These are phyloP conservation scores for Callipepla californica DNA, from an alignment of 2,113 vertebrate species.

Conservation along the genomic window DNA sequence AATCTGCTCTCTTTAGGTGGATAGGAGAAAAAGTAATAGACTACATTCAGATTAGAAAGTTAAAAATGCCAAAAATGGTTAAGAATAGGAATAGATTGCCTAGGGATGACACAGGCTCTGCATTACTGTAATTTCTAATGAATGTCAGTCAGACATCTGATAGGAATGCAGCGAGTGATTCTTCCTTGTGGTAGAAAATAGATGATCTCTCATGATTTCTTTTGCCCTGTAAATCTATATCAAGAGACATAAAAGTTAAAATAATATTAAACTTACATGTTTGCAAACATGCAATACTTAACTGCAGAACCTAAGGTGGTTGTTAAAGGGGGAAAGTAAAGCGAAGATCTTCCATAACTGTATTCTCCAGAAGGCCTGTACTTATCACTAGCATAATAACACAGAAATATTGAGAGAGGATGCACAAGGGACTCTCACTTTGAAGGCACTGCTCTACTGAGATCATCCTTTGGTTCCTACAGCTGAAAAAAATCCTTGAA, in stretches of 20 bases:
- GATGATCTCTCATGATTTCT: not conserved
- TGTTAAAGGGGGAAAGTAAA: not conserved
- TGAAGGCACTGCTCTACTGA: not conserved
- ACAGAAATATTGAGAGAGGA: not conserved
- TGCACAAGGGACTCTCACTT: not conserved
- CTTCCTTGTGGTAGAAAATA: not conserved
- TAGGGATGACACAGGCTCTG: not conserved
- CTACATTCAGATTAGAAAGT: not conserved
- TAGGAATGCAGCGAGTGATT: not conserved
- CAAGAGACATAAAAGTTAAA: not conserved
- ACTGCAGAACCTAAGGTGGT: not conserved
- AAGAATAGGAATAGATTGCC: not conserved
- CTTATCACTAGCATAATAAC: not conserved
- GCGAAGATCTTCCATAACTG: not conserved
- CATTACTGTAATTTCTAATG: not conserved
- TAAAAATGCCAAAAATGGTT: not conserved
- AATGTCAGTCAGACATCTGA: not conserved
- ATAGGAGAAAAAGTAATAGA: not conserved
- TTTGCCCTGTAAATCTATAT: not conserved
- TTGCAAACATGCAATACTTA: not conserved
- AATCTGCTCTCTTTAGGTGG: not conserved
- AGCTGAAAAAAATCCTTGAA: not conserved
- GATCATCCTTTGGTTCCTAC: not conserved
- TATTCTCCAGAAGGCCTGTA: not conserved
- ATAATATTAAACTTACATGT: not conserved